These are phyloP conservation scores for Trichoplusia ni DNA, from an alignment of 1,140 invertebrate species.

Conservation along the genomic window DNA sequence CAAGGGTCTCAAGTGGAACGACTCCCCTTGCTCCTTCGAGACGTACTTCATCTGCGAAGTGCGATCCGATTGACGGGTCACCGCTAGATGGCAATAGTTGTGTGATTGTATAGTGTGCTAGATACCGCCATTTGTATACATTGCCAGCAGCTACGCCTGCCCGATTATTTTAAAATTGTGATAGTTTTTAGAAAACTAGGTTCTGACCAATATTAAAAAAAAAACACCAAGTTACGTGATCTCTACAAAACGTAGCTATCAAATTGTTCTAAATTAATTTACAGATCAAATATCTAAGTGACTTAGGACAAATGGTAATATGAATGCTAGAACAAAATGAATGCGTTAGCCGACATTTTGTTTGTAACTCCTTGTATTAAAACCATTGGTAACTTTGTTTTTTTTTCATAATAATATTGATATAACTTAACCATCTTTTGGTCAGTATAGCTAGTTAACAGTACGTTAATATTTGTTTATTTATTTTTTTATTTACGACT, in stretches of 20 bases:
- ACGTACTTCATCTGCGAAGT: constrained; percentile 96
- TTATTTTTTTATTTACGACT: constrained; percentile 33
- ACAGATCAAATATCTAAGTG: constrained; percentile 18
- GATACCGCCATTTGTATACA: constrained; percentile 47
- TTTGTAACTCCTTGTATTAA: not conserved
- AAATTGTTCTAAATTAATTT: too few relatives aligned
- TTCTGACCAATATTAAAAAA: constrained; percentile 1
- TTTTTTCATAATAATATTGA: not conserved
- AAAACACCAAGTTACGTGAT: not conserved
- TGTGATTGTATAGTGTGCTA: constrained; percentile 69
- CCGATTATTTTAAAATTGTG: not conserved
- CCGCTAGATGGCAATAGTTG: constrained; percentile 22
- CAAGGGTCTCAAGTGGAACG: constrained; percentile 96
- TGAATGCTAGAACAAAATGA: too few relatives aligned
- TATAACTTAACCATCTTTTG: not conserved
- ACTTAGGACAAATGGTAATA: too few relatives aligned
- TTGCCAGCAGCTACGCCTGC: constrained; percentile 13
- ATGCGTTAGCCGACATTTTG: not conserved
- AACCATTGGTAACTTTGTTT: not conserved
- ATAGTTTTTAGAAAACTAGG: constrained; percentile 13
- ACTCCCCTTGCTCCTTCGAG: constrained; percentile 95
- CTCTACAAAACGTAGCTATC: too few relatives aligned
- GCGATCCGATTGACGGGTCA: constrained; percentile 76
- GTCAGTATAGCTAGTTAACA: constrained; percentile 28
- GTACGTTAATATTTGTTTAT: constrained; percentile 24